A percentile compares a stretch with the other conserved stretches of the same genome.
Evolutionary conservation across 2,797 vertebrate genomes (phyloP).

Genomic region (Vespertilio murinus): DNA sequence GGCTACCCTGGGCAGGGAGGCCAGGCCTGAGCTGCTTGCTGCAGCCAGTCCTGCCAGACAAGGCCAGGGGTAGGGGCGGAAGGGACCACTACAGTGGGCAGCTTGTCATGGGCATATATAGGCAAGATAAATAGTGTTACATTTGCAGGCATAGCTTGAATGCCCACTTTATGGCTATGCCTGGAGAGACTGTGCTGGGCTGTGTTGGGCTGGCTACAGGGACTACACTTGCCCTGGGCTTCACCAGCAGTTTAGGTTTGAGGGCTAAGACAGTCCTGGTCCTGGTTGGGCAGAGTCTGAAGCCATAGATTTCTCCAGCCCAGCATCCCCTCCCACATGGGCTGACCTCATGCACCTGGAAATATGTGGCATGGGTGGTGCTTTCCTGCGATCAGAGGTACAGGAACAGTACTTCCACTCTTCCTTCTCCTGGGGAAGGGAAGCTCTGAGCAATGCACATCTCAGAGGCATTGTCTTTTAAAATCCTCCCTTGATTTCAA

Average conservation of each 20-base stretch:
- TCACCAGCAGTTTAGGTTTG: background rate
- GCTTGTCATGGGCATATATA: background rate
- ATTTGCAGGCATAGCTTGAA: slow-evolving; percentile 7
- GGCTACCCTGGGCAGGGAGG: background rate
- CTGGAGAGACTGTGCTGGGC: background rate
- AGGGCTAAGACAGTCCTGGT: background rate
- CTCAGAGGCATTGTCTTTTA: background rate
- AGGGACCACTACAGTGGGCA: background rate
- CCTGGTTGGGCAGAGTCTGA: background rate
- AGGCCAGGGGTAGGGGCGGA: background rate
- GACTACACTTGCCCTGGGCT: background rate
- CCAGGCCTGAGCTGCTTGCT: background rate
- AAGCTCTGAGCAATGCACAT: background rate
- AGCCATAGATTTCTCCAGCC: background rate
- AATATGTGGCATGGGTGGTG: fast-evolving
- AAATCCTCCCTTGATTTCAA: slow-evolving; percentile 25
- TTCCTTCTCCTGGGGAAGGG: background rate
- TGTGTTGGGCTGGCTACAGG: background rate
- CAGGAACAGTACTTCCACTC: background rate
- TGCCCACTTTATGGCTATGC: background rate
- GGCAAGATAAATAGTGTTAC: slow-evolving; percentile 36
- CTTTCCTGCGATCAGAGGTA: background rate
- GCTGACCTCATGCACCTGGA: background rate
- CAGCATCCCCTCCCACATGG: background rate
- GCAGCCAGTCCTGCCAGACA: background rate